These are phyloP conservation scores for Ormia ochracea DNA, from an alignment of 2,888 invertebrate genomes.

Conservation along the genomic window DNA sequence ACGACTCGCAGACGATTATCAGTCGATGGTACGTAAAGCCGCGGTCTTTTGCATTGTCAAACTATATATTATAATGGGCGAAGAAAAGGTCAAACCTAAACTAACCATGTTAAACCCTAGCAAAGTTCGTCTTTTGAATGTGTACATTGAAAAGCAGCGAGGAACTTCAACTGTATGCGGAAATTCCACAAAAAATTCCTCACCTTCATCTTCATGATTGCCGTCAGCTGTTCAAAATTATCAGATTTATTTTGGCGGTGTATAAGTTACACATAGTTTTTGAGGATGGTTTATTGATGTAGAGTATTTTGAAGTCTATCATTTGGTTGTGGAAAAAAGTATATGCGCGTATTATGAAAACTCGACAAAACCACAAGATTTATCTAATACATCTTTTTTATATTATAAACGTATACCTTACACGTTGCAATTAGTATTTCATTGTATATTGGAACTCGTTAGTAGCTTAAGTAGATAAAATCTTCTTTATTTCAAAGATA, in stretches of 20 bases:
- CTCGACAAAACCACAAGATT: slow-evolving; percentile 7
- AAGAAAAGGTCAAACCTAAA: slow-evolving; percentile 88
- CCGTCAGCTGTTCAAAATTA: slow-evolving; percentile 36
- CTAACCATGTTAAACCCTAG: slow-evolving; percentile 89
- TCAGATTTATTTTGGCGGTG: slow-evolving; percentile 38
- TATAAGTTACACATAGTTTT: slow-evolving; percentile 37
- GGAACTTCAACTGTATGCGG: slow-evolving; percentile 67
- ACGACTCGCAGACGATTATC: slow-evolving; percentile 92
- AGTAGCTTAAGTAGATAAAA: slow-evolving; percentile 6
- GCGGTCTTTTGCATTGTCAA: slow-evolving; percentile 98
- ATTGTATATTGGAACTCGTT: slow-evolving; percentile 4
- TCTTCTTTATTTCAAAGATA: background rate
- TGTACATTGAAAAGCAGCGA: slow-evolving; percentile 73
- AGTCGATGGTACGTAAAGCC: slow-evolving; percentile 95
- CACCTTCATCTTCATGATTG: slow-evolving; percentile 74
- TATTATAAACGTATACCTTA: background rate
- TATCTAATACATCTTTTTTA: slow-evolving; percentile 5
- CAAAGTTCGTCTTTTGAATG: slow-evolving; percentile 79
- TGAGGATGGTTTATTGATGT: slow-evolving; percentile 19
- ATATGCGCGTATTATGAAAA: slow-evolving; percentile 3
- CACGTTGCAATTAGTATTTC: background rate
- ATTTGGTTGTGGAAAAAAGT: slow-evolving; percentile 41
- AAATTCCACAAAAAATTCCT: slow-evolving; percentile 73
- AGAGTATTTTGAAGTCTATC: slow-evolving; percentile 8
- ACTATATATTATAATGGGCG: slow-evolving; percentile 91